Evolutionary conservation across 2,888 invertebrate species (phyloP), one percentile per base, ranked within the genome.

Genomic region (Tenthredo distinguenda): DNA sequence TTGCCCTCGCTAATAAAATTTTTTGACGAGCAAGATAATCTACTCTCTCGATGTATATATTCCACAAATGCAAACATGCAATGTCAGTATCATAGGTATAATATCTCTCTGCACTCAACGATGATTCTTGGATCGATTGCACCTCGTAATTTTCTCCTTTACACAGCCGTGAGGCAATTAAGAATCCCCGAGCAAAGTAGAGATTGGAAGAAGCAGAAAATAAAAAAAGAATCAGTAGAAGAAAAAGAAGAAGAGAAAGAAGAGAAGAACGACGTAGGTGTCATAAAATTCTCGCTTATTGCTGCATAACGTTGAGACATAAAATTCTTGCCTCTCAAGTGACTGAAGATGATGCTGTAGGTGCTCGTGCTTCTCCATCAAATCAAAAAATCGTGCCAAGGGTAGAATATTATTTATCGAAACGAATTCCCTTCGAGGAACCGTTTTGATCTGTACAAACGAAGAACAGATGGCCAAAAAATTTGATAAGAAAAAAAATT

Each of bases 291-390:
- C 31, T 50, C 15, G 47, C 18, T 77, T 55, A 55, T 55, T 31
- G 77, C 40, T 77, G 37, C 72, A 72, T 77, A 47, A 21, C 31
- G 55, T 77, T 77, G 7, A 26, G 34, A 55, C 77, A 77, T 55
- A 5, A 26, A 26, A 47, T 34, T 55, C 18, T 31, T 31, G 34
- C 15, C 21, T 26, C 47, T 26, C 12, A 31, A 31, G 15, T 31
- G 71, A 72, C 5, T 47, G 3, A 47, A 47, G 47, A 43, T 2
- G 40, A 43, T 43, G 40, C 40, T 40, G 40, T 40, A 40, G 40
- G 40, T 40, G 9, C 40, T 40, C 40, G 4, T 40, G 40, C 40
- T 40, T 40, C 9, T 40, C 0, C 40, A 40, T 40, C 40, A 9
- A 3, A 47, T 47, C 47, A 12, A 12, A 12, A 15, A 47, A 47